phyloP scores from a whole-genome alignment of 2,888 invertebrate species.

The Lordiphosa fenestrarum region DNA sequence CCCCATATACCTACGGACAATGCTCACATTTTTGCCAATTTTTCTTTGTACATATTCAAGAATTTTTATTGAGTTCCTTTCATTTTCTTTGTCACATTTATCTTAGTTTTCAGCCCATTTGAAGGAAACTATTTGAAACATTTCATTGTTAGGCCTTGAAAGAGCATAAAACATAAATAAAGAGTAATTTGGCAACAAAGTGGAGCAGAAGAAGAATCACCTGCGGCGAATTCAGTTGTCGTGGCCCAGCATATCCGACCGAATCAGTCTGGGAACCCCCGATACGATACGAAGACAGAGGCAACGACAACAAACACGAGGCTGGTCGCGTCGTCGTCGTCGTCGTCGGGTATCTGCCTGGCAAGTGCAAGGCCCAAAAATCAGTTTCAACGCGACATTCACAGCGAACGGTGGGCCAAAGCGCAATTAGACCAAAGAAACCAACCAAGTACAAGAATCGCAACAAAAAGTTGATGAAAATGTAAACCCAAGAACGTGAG shows the following conservation, averaged over 20 bases:
- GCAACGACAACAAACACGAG: conserved; percentile 12
- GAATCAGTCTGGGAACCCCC: conserved; percentile 13
- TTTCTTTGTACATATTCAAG: not conserved
- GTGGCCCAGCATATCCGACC: conserved; percentile 3
- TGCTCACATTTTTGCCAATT: not conserved
- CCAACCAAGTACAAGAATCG: conserved; percentile 14
- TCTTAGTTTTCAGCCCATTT: not conserved
- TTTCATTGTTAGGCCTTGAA: conserved; percentile 14
- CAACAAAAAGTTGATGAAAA: conserved; percentile 39
- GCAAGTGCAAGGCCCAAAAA: conserved; percentile 57
- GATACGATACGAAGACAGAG: conserved; percentile 16
- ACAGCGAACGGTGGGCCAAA: conserved; percentile 56
- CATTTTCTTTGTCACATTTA: not conserved
- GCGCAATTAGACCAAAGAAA: conserved; percentile 16
- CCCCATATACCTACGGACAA: too few species aligned
- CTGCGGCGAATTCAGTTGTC: conserved; percentile 30
- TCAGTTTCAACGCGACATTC: conserved; percentile 69
- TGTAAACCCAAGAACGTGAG: conserved; percentile 38
- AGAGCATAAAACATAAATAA: conserved; percentile 32
- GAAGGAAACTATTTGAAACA: not conserved
- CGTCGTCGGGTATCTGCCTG: conserved; percentile 12
- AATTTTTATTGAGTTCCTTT: not conserved
- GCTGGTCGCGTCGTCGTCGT: not conserved
- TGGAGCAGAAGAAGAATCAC: conserved; percentile 6
- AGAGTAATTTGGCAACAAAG: not conserved